Evolutionary conservation across 2,888 invertebrate genomes (phyloP).

Genomic region (Eupsilia transversa): DNA sequence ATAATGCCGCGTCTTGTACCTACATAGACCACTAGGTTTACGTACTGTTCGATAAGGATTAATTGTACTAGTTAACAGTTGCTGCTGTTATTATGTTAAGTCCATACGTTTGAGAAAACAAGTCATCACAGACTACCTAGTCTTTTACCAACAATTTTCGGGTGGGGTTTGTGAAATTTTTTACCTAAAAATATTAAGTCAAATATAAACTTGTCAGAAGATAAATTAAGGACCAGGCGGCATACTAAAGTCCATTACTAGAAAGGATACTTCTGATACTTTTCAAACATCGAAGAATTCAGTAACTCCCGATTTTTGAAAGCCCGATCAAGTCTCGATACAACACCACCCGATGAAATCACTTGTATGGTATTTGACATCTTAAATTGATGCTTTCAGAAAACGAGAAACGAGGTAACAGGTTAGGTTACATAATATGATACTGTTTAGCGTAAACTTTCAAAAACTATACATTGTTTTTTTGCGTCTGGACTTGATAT

Average conservation of each 20-base stretch:
- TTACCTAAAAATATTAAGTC: neutral
- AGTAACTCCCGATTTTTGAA: neutral
- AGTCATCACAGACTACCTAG: neutral
- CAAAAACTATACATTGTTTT: neutral
- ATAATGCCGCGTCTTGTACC: conserved; percentile 51
- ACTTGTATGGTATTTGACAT: neutral
- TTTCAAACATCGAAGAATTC: neutral
- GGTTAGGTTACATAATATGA: neutral
- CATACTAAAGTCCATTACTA: neutral
- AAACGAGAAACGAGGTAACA: neutral
- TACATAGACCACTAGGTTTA: conserved; percentile 52
- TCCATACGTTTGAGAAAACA: conserved; percentile 12
- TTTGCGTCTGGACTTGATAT: conserved; percentile 56
- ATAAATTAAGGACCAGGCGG: neutral
- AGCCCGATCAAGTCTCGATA: neutral
- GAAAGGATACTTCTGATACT: neutral
- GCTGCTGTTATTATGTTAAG: conserved; percentile 47
- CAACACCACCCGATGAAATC: neutral
- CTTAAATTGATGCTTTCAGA: too few species aligned
- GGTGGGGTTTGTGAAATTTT: neutral
- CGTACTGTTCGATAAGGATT: conserved; percentile 44
- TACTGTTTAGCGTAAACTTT: neutral
- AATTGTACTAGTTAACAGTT: conserved; percentile 37
- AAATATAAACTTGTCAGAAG: neutral
- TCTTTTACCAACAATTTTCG: neutral